These are phyloP conservation scores for Eupithecia pulchellata DNA, from an alignment of 2,888 invertebrate species.

Conservation along the genomic window DNA sequence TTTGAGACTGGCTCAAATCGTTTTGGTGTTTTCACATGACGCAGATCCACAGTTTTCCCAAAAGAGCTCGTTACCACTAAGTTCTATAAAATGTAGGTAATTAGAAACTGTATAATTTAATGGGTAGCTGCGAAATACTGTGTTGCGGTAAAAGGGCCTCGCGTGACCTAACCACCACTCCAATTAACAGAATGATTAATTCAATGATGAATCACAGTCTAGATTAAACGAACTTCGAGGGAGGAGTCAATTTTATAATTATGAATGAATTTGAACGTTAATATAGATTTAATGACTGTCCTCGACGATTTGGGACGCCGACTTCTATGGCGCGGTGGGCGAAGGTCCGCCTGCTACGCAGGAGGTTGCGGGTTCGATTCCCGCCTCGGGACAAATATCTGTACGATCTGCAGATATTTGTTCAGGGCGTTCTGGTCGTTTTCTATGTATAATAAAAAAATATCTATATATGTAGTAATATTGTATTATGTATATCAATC, in stretches of 20 bases:
- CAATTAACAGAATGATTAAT: conserved; percentile 79
- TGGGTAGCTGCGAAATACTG: conserved; percentile 50
- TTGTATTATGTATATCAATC: too few relatives aligned
- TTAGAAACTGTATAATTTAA: neutral
- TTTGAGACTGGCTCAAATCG: neutral
- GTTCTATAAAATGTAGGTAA: neutral
- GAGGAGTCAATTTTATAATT: neutral
- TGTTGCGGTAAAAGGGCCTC: conserved; percentile 62
- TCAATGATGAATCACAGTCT: conserved; percentile 35
- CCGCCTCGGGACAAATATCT: too few relatives aligned
- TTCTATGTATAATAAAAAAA: too few relatives aligned
- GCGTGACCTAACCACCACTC: conserved; percentile 70
- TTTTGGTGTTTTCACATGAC: neutral
- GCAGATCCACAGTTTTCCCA: neutral
- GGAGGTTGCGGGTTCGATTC: too few relatives aligned
- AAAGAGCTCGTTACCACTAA: neutral
- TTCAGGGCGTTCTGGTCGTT: too few relatives aligned
- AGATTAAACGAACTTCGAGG: neutral
- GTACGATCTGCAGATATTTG: too few relatives aligned
- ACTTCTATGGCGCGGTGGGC: too few relatives aligned
- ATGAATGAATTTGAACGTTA: neutral
- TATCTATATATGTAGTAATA: too few relatives aligned
- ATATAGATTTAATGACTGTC: neutral
- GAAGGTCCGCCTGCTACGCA: too few relatives aligned
- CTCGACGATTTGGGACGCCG: too few relatives aligned